Base-by-base conservation (phyloP, 2,113 vertebrate species). In the Alethe castanea region DNA sequence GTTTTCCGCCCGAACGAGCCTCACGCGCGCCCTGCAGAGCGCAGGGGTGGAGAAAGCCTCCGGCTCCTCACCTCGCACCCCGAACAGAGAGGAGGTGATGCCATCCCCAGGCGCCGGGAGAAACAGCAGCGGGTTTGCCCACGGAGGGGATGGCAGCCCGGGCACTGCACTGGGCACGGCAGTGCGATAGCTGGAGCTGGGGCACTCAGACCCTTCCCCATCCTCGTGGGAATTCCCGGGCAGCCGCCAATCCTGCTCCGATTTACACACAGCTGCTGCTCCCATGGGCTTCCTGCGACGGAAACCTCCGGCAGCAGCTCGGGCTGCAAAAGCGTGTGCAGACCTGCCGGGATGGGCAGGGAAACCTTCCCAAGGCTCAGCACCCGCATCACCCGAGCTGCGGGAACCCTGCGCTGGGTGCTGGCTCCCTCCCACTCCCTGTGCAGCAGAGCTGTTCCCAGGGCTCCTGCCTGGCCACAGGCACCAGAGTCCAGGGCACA, bases 101-200 rank as follows among this genome's bases (percentile, higher is more conserved):
- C 94, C 91, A 88, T 91, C 86, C 76, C 59, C 93, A 59, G 96
- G 89, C 86, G 33, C 67, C 33, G n/a, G 35, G 54, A 33, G 33
- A 83, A 94, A 91, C 8, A 95, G 94, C 94, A 83, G 67, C 35
- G 22, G 11, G 1, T 25, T 40, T 44, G 62, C 59, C 33, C 61
- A 2, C 44, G 0, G 62, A 47, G 45, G 17, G 28, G 6, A 1
- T 5, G 8, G 36, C 81, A 56, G 67, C 31, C 1, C 6, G 44
- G 59, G n/a, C 14, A 35, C 35, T 9, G 38, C 17, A 2, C 22
- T 5, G 59, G 11, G 38, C 18, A 4, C 88, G 9, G 65, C 81
- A 35, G 61, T 31, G 61, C 67, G 15, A 1, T 1, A 42, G 36
- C 19, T n/a, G 70, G 25, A 42, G 74, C 62, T 28, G 1, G 2